Evolutionary conservation across 2,888 invertebrate species (phyloP), one percentile per base, ranked within the genome.

Genomic region (Petrolisthes manimaculis): DNA sequence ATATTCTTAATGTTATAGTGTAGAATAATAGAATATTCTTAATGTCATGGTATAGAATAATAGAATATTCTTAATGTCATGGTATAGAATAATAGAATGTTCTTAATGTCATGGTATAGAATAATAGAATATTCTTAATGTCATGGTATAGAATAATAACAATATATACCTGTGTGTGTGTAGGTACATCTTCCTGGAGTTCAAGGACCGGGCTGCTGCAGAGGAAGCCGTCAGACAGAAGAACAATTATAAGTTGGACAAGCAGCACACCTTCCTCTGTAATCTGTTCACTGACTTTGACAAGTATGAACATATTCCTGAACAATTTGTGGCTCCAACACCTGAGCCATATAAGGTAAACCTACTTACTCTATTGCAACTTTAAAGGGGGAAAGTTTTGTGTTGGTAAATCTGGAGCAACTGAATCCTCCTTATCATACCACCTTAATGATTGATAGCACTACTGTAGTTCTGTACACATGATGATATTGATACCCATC

Each of bases 251-350:
- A 98, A 97, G 93, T 95, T 99, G 92, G 99, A 99, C 94, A 81
- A 98, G 93, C 96, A 96, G 92, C 99, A 99, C 92, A 97, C 97
- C 5, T 98, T 99, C 93, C 94, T 96, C 92, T 97, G 98, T 79
- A 99, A 98, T 93, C 94, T 98, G 85, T 98, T 99, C 93, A 97
- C 97, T 0, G 99, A 99, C 93, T 98, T 98, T 93, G 96, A 96
- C 92, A 99, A 98, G 95, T 97, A 93, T 95, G 95, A 94, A 92
- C 24, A 90, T 75, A 86, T 89, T 51, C 89, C 89, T 21, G 91
- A 91, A 24, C 86, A 91, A 53, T 91, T 91, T 86, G 86, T 84
- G 99, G 84, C 87, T 24, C 90, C 90, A 9, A 71, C 54, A 24
- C 80, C 88, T 37, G 86, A 97, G 92, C 96, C 97, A 0, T 99